These are phyloP conservation scores for Charanyca ferruginea DNA, from an alignment of 2,888 invertebrate genomes.

Conservation along the genomic window DNA sequence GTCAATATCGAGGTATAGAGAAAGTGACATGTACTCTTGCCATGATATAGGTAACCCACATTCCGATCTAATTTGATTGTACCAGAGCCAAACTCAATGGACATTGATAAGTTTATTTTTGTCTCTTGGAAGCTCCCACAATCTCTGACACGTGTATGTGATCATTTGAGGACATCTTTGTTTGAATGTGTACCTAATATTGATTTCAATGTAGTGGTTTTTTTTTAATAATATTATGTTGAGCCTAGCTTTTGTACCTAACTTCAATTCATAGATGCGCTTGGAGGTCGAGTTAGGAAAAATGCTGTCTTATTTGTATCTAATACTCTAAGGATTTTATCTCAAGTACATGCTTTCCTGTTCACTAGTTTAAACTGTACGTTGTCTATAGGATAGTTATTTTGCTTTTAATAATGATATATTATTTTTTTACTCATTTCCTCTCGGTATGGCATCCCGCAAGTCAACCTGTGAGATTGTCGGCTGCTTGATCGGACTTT, in stretches of 20 bases:
- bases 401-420: too few species aligned
- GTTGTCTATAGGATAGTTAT: too few species aligned
- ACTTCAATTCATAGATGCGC: background rate
- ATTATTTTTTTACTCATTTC: too few species aligned
- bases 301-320: background rate
- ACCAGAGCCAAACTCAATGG: constrained; percentile 35
- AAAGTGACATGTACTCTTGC: constrained; percentile 36
- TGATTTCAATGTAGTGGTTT: background rate
- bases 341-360: background rate
- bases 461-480: too few species aligned
- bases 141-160: constrained; percentile 5
- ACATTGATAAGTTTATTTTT: constrained; percentile 44
- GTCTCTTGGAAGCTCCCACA: constrained; percentile 20
- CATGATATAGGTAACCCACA: constrained; percentile 46
- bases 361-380: background rate
- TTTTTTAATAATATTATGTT: too few species aligned
- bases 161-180: constrained; percentile 10
- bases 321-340: background rate
- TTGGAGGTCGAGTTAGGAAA: background rate
- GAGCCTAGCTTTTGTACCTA: background rate
- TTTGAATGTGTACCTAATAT: background rate
- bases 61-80: constrained; percentile 45
- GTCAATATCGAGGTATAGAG: constrained; percentile 41
- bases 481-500: too few species aligned
- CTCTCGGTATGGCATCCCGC: too few species aligned